Percentiles rank a stretch among this genome's conserved stretches.
phyloP scores from a whole-genome alignment of 37 sponge, comb jelly and placozoan genomes.

The Spongia lamella region DNA sequence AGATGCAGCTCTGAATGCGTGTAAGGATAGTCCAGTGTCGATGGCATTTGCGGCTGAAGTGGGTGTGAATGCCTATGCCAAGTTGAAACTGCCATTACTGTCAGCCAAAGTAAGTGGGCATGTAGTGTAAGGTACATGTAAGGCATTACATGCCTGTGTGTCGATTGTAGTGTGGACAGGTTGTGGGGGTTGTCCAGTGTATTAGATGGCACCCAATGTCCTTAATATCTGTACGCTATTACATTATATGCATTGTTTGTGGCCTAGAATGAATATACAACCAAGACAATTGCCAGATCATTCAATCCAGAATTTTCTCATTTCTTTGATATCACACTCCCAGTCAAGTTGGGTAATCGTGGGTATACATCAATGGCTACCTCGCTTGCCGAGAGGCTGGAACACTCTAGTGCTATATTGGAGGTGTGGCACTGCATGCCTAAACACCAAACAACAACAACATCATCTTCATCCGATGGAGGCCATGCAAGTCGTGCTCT shows the following conservation, averaged over 20 bases:
- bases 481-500: neutral
- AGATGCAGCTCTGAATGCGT: constrained; percentile 44
- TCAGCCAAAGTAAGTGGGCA: neutral
- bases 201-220: too few species aligned
- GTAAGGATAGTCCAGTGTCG: constrained; percentile 25
- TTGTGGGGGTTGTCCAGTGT: too few species aligned
- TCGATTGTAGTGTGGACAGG: too few species aligned
- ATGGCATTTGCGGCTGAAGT: constrained; percentile 50
- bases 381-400: constrained; percentile 39
- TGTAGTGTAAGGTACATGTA: neutral
- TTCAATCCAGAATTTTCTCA: constrained; percentile 78
- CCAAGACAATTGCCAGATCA: constrained; percentile 64
- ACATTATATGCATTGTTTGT: neutral
- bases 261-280: constrained; percentile 16
- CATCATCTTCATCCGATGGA: neutral
- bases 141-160: too few species aligned
- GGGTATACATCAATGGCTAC: neutral
- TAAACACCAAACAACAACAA: neutral
- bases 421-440: constrained; percentile 71
- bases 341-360: constrained; percentile 14
- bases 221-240: too few species aligned
- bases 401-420: constrained; percentile 13
- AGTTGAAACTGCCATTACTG: constrained; percentile 23
- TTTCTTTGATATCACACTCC: constrained; percentile 58
- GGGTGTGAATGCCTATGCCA: constrained; percentile 56